Percentiles rank a stretch among this genome's conserved stretches.
Evolutionary conservation across 2,888 invertebrate species (phyloP).

Genomic region (Lymantria dispar): DNA sequence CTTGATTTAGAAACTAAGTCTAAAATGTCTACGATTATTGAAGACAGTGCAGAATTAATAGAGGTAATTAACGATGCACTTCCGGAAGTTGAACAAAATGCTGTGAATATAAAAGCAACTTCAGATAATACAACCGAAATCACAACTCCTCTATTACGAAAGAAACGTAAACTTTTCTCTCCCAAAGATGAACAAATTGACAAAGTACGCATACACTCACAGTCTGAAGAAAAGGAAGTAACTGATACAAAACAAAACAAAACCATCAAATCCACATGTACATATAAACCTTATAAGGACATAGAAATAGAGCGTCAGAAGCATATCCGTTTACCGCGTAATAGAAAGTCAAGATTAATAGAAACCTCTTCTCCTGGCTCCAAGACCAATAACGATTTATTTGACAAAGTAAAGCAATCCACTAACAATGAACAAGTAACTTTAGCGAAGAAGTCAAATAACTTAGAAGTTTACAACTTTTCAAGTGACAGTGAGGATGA

Average conservation of each 20-base stretch:
- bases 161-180: conserved; percentile 67
- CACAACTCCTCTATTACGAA: conserved; percentile 31
- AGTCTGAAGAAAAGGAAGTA: conserved; percentile 21
- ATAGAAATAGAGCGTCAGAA: conserved; percentile 53
- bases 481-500: conserved; percentile 67
- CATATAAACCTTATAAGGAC: conserved; percentile 53
- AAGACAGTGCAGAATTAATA: conserved; percentile 31
- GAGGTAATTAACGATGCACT: conserved; percentile 4
- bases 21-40: conserved; percentile 48
- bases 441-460: conserved; percentile 37
- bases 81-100: background rate
- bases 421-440: conserved; percentile 43
- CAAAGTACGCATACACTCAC: conserved; percentile 8
- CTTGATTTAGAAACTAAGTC: conserved; percentile 20
- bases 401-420: conserved; percentile 55
- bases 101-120: conserved; percentile 1
- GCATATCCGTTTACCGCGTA: conserved; percentile 35
- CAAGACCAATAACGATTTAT: conserved; percentile 48
- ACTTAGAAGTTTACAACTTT: conserved; percentile 54
- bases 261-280: conserved; percentile 40
- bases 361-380: conserved; percentile 48
- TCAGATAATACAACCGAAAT: conserved; percentile 2
- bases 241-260: conserved; percentile 31
- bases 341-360: conserved; percentile 27
- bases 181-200: conserved; percentile 50